A percentile compares a stretch with the other conserved stretches of the same genome.
These are phyloP conservation scores for Ptychoptera albimana DNA, from an alignment of 2,888 invertebrate species.

Conservation along the genomic window DNA sequence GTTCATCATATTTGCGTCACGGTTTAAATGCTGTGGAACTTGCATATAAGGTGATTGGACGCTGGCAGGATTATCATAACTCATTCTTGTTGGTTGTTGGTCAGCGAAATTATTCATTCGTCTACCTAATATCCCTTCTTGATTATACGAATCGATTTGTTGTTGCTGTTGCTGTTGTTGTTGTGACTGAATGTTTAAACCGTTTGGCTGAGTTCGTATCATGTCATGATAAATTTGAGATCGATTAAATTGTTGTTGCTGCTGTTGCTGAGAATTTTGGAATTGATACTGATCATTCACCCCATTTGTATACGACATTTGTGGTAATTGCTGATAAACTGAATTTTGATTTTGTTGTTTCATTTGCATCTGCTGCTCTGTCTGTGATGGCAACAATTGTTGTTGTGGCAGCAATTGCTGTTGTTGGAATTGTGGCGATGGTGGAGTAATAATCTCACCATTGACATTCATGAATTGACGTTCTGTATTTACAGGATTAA, in stretches of 20 bases:
- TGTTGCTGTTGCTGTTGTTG: slow-evolving; percentile 17
- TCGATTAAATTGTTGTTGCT: slow-evolving; percentile 14
- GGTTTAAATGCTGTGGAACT: slow-evolving; percentile 3
- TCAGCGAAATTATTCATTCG: too few species aligned
- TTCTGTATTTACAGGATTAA: slow-evolving; percentile 3
- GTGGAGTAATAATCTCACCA: slow-evolving; percentile 19
- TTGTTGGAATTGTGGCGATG: slow-evolving; percentile 30
- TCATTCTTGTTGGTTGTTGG: too few species aligned
- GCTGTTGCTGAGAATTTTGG: slow-evolving; percentile 13
- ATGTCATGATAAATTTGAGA: too few species aligned
- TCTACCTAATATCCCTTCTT: neutral
- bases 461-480: too few species aligned
- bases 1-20: neutral
- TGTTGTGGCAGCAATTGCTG: slow-evolving; percentile 14
- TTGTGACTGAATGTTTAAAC: slow-evolving; percentile 8
- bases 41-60: slow-evolving; percentile 6
- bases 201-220: too few species aligned
- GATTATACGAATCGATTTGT: slow-evolving; percentile 11
- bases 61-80: too few species aligned
- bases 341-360: slow-evolving; percentile 13
- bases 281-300: neutral
- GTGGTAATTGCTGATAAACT: slow-evolving; percentile 2
- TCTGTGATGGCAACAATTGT: too few species aligned
- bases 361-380: slow-evolving; percentile 24
- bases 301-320: neutral